Percentiles rank a stretch among this genome's conserved stretches.
Conservation (phyloP, 1,140 invertebrate genomes). For the Apis laboriosa region DNA sequence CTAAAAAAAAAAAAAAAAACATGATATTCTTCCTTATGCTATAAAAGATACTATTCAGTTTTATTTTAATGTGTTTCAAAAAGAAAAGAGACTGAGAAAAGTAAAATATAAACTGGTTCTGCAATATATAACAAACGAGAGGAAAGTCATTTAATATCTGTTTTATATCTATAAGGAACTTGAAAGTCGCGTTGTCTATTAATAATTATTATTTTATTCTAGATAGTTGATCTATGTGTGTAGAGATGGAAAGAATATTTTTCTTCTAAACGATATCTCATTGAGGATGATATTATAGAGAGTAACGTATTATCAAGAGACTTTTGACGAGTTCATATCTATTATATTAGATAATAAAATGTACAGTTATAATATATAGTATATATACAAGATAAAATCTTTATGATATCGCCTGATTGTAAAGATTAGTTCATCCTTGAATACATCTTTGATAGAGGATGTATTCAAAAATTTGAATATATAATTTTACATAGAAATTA, state of each 20-base stretch:
- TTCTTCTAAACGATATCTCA: not conserved
- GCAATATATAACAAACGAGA: not conserved
- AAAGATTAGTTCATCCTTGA: not conserved
- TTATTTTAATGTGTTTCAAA: not conserved
- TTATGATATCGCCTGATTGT: not conserved
- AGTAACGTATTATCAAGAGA: not conserved
- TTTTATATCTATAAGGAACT: not conserved
- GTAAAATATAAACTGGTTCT: not conserved
- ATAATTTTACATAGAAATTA: no score
- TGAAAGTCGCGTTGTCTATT: not conserved
- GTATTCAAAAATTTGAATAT: no score
- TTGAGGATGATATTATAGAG: not conserved
- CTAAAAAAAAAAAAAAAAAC: not conserved
- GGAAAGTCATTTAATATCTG: not conserved
- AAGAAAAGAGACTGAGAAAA: not conserved
- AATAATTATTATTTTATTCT: constrained; percentile 13
- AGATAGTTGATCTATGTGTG: not conserved
- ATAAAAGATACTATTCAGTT: not conserved
- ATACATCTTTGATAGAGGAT: no score
- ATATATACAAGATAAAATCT: not conserved
- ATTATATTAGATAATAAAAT: not conserved
- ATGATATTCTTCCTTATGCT: not conserved
- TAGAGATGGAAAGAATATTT: not conserved
- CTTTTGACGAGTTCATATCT: not conserved
- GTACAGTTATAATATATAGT: not conserved